A percentile compares a stretch with the other conserved stretches of the same genome.
These are phyloP conservation scores for Tokudaia muenninki DNA, from an alignment of 2,797 vertebrate species.

Conservation along the genomic window DNA sequence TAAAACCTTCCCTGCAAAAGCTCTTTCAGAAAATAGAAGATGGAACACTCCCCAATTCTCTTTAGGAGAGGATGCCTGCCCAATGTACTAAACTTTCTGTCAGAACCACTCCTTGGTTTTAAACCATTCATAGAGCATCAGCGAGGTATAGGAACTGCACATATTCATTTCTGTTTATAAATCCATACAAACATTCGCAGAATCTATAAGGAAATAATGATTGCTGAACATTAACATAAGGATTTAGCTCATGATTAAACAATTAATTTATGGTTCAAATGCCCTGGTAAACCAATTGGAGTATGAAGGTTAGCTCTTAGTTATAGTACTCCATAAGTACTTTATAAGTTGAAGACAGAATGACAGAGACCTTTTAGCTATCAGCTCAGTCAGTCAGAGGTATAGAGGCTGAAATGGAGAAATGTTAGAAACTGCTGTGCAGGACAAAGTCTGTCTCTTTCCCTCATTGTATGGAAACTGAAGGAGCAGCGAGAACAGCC, in stretches of 20 bases:
- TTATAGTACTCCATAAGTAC: not conserved
- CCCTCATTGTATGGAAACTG: not conserved
- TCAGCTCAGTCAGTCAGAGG: not conserved
- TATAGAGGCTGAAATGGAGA: conserved; percentile 19
- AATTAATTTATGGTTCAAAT: conserved; percentile 6
- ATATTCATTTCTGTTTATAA: conserved; percentile 51
- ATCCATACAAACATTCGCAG: not conserved
- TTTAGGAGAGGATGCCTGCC: conserved; percentile 6
- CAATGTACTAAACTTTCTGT: not conserved
- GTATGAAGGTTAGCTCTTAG: conserved; percentile 8
- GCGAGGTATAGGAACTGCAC: not conserved
- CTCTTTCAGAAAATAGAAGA: conserved; percentile 54
- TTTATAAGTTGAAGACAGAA: conserved; percentile 4
- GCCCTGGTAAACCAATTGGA: not conserved
- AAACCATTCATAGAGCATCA: conserved; percentile 41
- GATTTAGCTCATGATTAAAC: conserved; percentile 25
- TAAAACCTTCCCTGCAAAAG: not conserved
- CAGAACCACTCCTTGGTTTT: conserved; percentile 11
- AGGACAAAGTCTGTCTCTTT: conserved; percentile 23
- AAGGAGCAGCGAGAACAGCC: not conserved
- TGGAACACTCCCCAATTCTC: not conserved
- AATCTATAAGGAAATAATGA: conserved; percentile 42
- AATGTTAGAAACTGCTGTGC: not conserved
- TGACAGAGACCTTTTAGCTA: not conserved
- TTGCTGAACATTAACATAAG: not conserved